Conservation (phyloP, 2,888 invertebrate species). For the Tipula vernalis region DNA sequence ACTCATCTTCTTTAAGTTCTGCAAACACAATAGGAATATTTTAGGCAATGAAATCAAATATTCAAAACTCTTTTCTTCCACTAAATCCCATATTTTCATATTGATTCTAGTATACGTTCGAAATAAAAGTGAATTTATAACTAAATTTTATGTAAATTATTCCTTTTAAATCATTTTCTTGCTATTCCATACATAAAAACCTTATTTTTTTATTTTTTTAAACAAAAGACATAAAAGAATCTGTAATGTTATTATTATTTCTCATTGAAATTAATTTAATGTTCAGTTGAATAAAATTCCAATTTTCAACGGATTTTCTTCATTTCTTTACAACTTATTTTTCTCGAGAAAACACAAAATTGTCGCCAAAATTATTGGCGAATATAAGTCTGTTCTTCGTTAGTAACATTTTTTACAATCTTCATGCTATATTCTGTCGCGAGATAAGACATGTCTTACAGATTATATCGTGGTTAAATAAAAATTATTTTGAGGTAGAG, state of each 20-base stretch:
- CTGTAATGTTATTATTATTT: background rate
- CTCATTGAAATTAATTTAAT: background rate
- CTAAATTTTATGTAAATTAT: background rate
- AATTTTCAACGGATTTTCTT: background rate
- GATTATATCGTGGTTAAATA: background rate
- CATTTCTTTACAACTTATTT: background rate
- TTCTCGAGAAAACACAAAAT: background rate
- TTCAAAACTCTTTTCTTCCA: too few relatives aligned
- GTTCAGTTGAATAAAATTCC: background rate
- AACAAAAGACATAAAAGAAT: background rate
- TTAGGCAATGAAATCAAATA: too few relatives aligned
- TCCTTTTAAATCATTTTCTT: background rate
- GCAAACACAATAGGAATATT: too few relatives aligned
- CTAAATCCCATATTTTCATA: too few relatives aligned
- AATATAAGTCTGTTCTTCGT: background rate
- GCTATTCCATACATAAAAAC: background rate
- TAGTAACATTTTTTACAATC: background rate
- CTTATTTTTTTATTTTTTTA: background rate
- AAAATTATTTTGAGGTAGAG: background rate
- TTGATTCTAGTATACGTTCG: too few relatives aligned
- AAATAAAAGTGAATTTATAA: background rate
- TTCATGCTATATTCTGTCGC: background rate
- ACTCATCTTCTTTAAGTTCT: too few relatives aligned
- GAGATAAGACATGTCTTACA: background rate
- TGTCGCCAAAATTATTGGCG: slow-evolving; percentile 4